These are phyloP conservation scores for Bibio marci DNA, from an alignment of 2,888 invertebrate genomes.

Conservation along the genomic window DNA sequence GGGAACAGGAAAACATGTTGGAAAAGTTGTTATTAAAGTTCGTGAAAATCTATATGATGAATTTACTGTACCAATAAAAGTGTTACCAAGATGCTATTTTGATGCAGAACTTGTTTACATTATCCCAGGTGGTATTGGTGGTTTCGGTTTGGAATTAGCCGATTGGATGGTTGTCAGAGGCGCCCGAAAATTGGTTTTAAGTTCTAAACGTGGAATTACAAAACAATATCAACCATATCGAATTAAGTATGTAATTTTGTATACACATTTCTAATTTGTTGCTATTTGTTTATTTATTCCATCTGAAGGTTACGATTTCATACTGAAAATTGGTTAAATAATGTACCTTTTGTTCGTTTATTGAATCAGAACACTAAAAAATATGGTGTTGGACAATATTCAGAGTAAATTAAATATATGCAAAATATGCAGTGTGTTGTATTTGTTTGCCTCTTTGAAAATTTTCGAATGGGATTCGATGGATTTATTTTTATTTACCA, in stretches of 20 bases:
- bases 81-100: slow-evolving; percentile 20
- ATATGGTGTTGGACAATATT: too few species aligned
- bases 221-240: slow-evolving; percentile 70
- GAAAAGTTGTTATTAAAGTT: slow-evolving; percentile 42
- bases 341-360: too few species aligned
- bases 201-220: slow-evolving; percentile 59
- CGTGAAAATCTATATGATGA: slow-evolving; percentile 16
- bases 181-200: slow-evolving; percentile 58
- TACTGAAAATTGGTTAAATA: too few species aligned
- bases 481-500: too few species aligned
- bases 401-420: too few species aligned
- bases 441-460: too few species aligned
- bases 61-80: slow-evolving; percentile 19
- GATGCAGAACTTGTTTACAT: slow-evolving; percentile 31
- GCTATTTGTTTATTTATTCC: not conserved
- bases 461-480: not conserved
- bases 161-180: slow-evolving; percentile 77
- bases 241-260: slow-evolving; percentile 33
- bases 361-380: too few species aligned
- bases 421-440: too few species aligned
- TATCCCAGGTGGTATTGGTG: slow-evolving; percentile 70
- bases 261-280: not conserved
- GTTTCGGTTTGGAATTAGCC: slow-evolving; percentile 77
- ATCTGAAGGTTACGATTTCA: too few species aligned
- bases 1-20: slow-evolving; percentile 59